phyloP scores from a whole-genome alignment of 2,113 vertebrate species.

The Brachyhypopomus gauderio region DNA sequence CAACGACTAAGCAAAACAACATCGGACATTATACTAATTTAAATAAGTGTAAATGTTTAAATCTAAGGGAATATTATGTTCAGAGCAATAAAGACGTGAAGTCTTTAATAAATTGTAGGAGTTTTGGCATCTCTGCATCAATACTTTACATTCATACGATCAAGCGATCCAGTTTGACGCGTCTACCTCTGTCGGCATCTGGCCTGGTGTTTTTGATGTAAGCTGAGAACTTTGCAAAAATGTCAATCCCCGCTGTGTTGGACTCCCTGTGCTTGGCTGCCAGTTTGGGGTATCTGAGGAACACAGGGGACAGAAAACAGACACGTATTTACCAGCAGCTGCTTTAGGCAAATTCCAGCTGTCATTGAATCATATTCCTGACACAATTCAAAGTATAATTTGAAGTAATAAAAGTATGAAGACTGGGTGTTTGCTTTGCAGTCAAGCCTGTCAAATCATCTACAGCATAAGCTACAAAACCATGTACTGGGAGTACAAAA shows the following conservation, averaged over 20 bases:
- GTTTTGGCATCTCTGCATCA: not conserved
- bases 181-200: slow-evolving; percentile 87
- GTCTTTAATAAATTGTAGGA: not conserved
- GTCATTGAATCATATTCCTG: slow-evolving; percentile 45
- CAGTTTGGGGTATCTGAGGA: slow-evolving; percentile 89
- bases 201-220: slow-evolving; percentile 95
- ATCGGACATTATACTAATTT: not conserved
- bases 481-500: not conserved
- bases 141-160: slow-evolving; percentile 45
- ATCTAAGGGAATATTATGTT: not conserved
- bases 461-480: not conserved
- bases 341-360: slow-evolving; percentile 31
- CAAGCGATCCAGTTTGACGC: slow-evolving; percentile 50
- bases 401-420: not conserved
- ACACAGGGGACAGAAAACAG: slow-evolving; percentile 45
- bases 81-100: not conserved
- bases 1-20: not conserved
- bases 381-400: slow-evolving; percentile 36
- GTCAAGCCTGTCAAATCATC: not conserved
- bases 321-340: slow-evolving; percentile 40
- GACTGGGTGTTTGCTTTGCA: not conserved
- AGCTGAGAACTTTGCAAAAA: slow-evolving; percentile 97
- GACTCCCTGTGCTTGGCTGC: slow-evolving; percentile 90
- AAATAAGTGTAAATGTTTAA: not conserved
- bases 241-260: slow-evolving; percentile 94